phyloP scores from a whole-genome alignment of 2,797 vertebrate species.

The Falco concolor region DNA sequence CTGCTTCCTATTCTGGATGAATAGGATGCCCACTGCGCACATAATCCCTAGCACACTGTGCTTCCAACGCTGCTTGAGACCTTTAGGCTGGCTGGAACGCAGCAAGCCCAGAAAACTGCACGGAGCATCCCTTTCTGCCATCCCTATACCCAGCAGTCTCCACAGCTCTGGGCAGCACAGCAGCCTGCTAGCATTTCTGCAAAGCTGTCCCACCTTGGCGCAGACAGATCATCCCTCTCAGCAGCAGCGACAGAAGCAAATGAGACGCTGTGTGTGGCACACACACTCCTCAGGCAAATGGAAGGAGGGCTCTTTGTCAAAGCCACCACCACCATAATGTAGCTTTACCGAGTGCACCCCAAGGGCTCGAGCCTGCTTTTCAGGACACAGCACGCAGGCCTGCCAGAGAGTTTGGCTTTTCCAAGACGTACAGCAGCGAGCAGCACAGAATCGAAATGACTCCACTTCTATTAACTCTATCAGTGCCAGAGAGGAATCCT shows the following conservation, averaged over 20 bases:
- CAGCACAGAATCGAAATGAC: conserved; percentile 1
- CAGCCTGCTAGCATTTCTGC: neutral
- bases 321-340: neutral
- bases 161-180: neutral
- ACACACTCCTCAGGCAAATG: neutral
- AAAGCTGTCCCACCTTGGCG: neutral
- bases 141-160: neutral
- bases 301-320: neutral
- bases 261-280: neutral
- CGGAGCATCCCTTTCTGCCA: neutral
- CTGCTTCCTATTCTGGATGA: conserved; percentile 13
- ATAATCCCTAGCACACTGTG: neutral
- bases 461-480: conserved; percentile 18
- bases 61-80: neutral
- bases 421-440: neutral
- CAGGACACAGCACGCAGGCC: neutral
- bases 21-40: conserved; percentile 13
- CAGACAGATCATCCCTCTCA: neutral
- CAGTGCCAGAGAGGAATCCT: neutral
- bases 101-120: neutral
- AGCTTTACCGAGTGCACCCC: neutral
- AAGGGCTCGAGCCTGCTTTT: conserved; percentile 10
- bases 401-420: neutral
- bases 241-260: neutral
- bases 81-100: conserved; percentile 7